These are phyloP conservation scores for Pituophis catenifer DNA, from an alignment of 2,113 vertebrate species.

Conservation along the genomic window DNA sequence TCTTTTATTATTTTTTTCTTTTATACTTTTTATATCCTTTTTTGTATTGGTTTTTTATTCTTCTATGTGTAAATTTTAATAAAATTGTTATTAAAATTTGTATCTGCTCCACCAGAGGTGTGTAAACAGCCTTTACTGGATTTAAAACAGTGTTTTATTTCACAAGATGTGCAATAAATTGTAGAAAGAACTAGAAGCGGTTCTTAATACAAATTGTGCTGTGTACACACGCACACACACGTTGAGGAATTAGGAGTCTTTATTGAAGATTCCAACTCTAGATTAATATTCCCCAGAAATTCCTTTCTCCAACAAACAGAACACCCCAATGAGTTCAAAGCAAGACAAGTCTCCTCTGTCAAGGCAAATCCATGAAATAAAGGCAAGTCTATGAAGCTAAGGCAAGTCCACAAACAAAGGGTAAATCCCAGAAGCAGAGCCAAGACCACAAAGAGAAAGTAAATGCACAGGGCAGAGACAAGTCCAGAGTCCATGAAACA, in stretches of 20 bases:
- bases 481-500: background rate
- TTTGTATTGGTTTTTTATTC: too few species aligned
- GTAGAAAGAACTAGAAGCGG: background rate
- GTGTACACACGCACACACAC: too few species aligned
- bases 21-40: too few species aligned
- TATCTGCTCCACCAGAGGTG: background rate
- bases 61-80: too few species aligned
- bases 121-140: background rate
- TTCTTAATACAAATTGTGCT: background rate
- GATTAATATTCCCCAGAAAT: too few species aligned
- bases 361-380: background rate
- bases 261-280: too few species aligned
- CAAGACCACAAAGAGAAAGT: background rate
- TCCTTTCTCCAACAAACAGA: too few species aligned
- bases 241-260: too few species aligned
- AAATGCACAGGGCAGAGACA: background rate
- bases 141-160: background rate
- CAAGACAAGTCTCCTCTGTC: background rate
- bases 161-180: background rate
- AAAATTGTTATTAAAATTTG: background rate
- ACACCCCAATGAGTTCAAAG: background rate
- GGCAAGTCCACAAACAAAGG: background rate
- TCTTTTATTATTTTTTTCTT: too few species aligned
- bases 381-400: background rate
- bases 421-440: background rate